Evolutionary conservation across 2,113 vertebrate species (phyloP).

Genomic region (Origma solitaria): DNA sequence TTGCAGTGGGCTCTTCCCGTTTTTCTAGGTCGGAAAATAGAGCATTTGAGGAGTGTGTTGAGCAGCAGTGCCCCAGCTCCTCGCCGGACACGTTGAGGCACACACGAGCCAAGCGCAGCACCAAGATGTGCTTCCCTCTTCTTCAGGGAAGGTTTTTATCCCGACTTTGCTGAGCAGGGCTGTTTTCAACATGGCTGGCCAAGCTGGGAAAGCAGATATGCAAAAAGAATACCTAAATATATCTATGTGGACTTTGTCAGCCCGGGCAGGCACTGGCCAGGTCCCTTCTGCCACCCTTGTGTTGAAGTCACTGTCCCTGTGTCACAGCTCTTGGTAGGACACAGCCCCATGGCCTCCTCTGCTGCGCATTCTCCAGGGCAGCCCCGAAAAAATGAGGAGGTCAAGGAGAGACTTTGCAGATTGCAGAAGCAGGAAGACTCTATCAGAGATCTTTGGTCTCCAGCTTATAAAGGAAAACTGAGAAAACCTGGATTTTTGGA

Average conservation of each 20-base stretch:
- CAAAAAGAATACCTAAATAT: neutral
- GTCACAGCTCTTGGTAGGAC: neutral
- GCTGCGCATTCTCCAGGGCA: neutral
- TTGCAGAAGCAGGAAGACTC: neutral
- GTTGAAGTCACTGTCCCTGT: neutral
- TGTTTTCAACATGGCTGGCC: neutral
- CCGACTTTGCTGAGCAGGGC: neutral
- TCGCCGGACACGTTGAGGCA: fast-evolving
- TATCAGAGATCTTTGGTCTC: neutral
- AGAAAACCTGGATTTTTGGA: neutral
- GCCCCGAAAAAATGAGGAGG: neutral
- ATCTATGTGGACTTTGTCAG: neutral
- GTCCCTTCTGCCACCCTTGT: neutral
- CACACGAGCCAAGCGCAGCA: neutral
- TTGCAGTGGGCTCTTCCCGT: neutral
- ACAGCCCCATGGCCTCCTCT: neutral
- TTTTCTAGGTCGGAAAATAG: neutral
- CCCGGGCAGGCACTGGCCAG: neutral
- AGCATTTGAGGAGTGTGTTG: neutral
- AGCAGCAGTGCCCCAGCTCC: neutral
- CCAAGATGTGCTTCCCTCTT: neutral
- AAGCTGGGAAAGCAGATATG: neutral
- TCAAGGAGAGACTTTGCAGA: neutral
- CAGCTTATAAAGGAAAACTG: neutral
- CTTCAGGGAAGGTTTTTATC: neutral